phyloP scores from a whole-genome alignment of 2,113 vertebrate genomes.

The Thryonomys swinderianus region DNA sequence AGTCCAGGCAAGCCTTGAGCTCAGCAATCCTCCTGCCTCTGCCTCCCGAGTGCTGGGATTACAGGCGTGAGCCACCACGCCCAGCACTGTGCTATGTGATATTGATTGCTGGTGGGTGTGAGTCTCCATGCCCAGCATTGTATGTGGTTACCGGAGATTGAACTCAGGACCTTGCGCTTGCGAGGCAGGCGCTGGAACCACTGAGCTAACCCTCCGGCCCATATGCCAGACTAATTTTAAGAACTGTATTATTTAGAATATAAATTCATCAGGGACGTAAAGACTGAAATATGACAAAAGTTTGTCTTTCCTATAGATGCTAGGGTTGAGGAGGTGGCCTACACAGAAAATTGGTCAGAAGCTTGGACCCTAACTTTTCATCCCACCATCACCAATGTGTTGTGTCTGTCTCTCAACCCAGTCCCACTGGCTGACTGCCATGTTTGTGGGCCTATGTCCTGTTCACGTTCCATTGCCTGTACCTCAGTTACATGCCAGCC shows the following conservation, averaged over 20 bases:
- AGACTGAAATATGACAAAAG: background rate
- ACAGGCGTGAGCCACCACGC: too few species aligned
- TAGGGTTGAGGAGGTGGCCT: background rate
- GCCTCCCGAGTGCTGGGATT: too few species aligned
- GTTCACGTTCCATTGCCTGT: background rate
- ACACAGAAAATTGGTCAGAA: background rate
- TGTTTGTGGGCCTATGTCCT: background rate
- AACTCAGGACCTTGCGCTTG: too few species aligned
- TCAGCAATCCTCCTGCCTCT: too few species aligned
- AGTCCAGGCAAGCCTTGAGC: too few species aligned
- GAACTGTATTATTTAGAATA: background rate
- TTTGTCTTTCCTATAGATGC: background rate
- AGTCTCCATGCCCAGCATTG: too few species aligned
- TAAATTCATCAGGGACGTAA: background rate
- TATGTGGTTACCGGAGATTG: too few species aligned
- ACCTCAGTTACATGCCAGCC: background rate
- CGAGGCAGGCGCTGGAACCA: too few species aligned
- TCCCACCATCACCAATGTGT: accelerated
- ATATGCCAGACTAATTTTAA: background rate
- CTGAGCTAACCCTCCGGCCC: too few species aligned
- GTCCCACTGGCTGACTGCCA: background rate
- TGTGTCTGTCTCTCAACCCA: too few species aligned
- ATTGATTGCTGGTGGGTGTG: too few species aligned
- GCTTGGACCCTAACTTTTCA: background rate
- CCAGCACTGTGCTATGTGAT: too few species aligned